phyloP scores from a whole-genome alignment of 2,113 vertebrate genomes.

The Willisornis vidua region DNA sequence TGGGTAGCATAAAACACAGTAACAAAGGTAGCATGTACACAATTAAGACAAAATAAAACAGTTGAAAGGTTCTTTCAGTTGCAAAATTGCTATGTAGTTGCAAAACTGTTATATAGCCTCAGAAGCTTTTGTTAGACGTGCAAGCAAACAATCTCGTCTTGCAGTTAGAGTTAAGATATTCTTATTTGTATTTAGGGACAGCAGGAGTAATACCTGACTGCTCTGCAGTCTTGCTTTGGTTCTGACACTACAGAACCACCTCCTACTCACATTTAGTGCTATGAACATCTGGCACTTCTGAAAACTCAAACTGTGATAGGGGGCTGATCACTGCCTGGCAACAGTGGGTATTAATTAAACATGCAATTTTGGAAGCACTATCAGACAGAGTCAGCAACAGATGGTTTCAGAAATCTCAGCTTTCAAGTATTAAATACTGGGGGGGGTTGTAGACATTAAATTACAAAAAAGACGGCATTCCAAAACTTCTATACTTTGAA shows the following conservation, averaged over 20 bases:
- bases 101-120: not conserved
- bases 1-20: not conserved
- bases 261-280: not conserved
- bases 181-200: not conserved
- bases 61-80: not conserved
- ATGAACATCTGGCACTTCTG: not conserved
- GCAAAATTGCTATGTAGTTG: not conserved
- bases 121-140: not conserved
- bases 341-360: not conserved
- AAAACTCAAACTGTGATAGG: not conserved
- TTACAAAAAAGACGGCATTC: not conserved
- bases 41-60: not conserved
- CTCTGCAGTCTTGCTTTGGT: not conserved
- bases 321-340: not conserved
- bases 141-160: not conserved
- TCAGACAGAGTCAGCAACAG: not conserved
- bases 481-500: not conserved
- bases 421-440: not conserved
- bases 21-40: not conserved
- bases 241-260: not conserved
- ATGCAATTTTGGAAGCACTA: not conserved
- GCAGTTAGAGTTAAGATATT: not conserved
- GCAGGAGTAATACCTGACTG: not conserved
- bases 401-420: not conserved
- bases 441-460: not conserved